Percentiles rank a stretch among this genome's conserved stretches.
Conservation (phyloP, 2,888 invertebrate genomes). For the Ptilodon capucinus region DNA sequence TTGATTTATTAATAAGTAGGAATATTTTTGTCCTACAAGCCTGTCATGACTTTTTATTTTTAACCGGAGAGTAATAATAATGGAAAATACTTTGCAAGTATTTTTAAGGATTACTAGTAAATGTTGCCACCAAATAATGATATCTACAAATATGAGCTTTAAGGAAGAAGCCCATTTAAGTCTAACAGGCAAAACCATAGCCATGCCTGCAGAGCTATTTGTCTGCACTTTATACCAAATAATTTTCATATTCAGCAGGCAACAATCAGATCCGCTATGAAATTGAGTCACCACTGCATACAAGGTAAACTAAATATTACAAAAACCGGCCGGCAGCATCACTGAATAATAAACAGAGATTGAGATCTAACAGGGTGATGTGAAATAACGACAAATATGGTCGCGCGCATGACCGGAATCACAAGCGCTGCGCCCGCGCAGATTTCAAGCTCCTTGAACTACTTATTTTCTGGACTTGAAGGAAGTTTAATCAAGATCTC, state of each 20-base stretch:
- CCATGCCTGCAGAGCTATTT: constrained; percentile 2
- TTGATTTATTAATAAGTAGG: too few relatives aligned
- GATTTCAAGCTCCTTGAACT: constrained; percentile 44
- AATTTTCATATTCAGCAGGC: constrained; percentile 24
- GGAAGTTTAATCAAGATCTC: constrained; percentile 35
- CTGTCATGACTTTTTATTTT: too few relatives aligned
- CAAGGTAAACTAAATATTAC: constrained; percentile 46
- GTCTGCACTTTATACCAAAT: constrained; percentile 3
- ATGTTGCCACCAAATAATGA: too few relatives aligned
- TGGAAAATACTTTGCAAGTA: too few relatives aligned
- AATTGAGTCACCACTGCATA: constrained; percentile 41
- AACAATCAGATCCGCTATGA: constrained; percentile 20
- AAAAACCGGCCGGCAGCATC: constrained; percentile 53
- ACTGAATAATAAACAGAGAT: constrained; percentile 72
- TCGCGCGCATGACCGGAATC: constrained; percentile 63
- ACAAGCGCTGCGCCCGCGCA: constrained; percentile 58
- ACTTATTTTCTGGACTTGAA: constrained; percentile 41
- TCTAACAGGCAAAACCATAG: background rate
- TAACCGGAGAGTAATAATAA: too few relatives aligned
- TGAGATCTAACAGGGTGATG: constrained; percentile 75
- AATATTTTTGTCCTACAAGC: too few relatives aligned
- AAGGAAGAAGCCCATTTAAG: too few relatives aligned
- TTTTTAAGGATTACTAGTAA: too few relatives aligned
- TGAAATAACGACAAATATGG: constrained; percentile 78
- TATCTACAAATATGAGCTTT: too few relatives aligned